Base-by-base conservation (phyloP, 2,797 vertebrate genomes). In the Arnoldichthys spilopterus region DNA sequence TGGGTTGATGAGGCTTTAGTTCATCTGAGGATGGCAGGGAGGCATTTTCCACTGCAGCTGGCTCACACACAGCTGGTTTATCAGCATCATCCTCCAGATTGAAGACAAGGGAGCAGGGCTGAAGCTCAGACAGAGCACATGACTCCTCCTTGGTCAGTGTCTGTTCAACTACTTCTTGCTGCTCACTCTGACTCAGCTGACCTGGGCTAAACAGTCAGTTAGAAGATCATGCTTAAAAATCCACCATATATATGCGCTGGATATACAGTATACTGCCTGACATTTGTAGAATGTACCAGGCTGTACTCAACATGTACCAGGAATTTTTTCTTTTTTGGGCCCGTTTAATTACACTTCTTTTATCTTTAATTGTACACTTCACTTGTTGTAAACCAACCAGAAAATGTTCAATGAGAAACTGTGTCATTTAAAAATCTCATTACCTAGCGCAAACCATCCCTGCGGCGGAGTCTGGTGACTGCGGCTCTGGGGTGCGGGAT, bases 361-460 rank as follows among this genome's bases (percentile, higher is more conserved):
- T 58, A 12, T 13, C 24, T 16, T 59, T 28, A 59, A 28, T 59
- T 18, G 24, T 40, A 9, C 37, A 40, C 37, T 40, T 40, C 24
- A 59, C 16, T 62, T 3, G 62, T 18, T 40, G 62, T 40, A 64
- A 64, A 69, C 4, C 6, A 69, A 51, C 1, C 45, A 51, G 20
- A 63, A 51, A 68, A 47, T 16, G 20, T 22, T 43, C 6, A 59
- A 59, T 12, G 13, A 59, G 13, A 59, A 30, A 32, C 26, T 30
- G 16, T 34, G 34, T 11, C 16, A 6, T 62, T 12, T 74, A 49
- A 74, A 34, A 45, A 18, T 16, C 22, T 7, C 59, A 86, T 93
- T 86, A 96, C 95, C 95, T 92, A 79, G 64, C 71, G 75, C 66
- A 26, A 74, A 49, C 28, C 6, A 68, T 72, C 26, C 72, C 92